Conservation (phyloP, 2,888 invertebrate species). For the Callyntrura guangdongensis region DNA sequence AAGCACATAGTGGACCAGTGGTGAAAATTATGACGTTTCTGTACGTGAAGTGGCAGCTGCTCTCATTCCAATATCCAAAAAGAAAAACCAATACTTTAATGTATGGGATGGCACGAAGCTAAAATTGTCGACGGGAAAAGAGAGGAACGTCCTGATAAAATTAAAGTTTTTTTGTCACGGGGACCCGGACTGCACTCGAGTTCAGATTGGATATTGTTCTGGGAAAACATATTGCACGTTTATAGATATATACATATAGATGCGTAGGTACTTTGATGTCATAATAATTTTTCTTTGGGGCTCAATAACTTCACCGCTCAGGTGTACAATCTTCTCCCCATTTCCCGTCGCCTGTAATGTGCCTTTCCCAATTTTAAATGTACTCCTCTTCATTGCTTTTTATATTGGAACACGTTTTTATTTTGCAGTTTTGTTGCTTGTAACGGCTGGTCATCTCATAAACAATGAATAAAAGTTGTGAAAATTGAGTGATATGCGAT, state of each 20-base stretch:
- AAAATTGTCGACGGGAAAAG: conserved; percentile 41
- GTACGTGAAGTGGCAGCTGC: conserved; percentile 77
- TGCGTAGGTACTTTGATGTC: conserved; percentile 59
- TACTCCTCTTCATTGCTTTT: background rate
- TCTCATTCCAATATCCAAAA: conserved; percentile 53
- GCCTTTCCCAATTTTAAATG: conserved; percentile 38
- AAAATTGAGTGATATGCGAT: conserved; percentile 64
- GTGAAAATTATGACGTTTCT: conserved; percentile 76
- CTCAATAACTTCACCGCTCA: conserved; percentile 66
- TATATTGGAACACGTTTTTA: conserved; percentile 43
- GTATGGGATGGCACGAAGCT: conserved; percentile 50
- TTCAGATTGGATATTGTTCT: conserved; percentile 34
- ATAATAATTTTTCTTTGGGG: conserved; percentile 71
- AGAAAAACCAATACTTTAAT: conserved; percentile 56
- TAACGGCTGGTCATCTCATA: conserved; percentile 75
- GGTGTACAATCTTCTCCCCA: conserved; percentile 48
- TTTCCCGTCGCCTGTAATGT: background rate
- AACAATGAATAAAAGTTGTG: conserved; percentile 74
- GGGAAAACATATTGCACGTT: conserved; percentile 32
- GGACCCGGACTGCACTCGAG: background rate
- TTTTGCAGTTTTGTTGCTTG: conserved; percentile 61
- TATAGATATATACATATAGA: conserved; percentile 51
- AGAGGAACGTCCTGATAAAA: conserved; percentile 53
- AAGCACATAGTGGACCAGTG: conserved; percentile 53
- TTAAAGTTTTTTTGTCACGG: conserved; percentile 54